These are phyloP conservation scores for Myotis daubentonii DNA, from an alignment of 2,797 vertebrate species.

Conservation along the genomic window DNA sequence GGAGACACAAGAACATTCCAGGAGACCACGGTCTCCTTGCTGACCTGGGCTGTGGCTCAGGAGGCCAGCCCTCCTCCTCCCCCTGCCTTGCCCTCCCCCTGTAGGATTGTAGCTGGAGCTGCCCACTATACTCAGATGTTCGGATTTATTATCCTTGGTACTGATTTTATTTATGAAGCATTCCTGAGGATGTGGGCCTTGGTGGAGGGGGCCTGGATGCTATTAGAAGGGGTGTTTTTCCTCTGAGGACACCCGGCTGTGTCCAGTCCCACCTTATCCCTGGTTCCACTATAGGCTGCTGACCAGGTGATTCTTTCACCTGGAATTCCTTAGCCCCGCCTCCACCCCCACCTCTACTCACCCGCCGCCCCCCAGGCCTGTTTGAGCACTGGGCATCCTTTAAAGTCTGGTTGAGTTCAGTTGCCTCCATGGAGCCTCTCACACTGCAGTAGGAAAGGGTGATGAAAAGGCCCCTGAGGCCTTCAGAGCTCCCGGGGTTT, in stretches of 20 bases:
- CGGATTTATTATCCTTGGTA: constrained; percentile 42
- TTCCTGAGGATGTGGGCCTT: not conserved
- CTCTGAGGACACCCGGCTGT: not conserved
- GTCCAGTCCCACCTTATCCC: not conserved
- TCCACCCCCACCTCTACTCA: not conserved
- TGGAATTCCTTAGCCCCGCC: not conserved
- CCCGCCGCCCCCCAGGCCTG: not conserved
- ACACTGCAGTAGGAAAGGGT: not conserved
- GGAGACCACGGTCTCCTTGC: not conserved
- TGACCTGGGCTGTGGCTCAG: not conserved
- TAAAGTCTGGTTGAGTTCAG: not conserved
- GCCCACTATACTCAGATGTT: constrained; percentile 20
- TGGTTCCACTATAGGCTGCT: not conserved
- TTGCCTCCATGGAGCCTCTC: not conserved
- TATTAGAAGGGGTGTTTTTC: not conserved
- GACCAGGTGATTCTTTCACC: not conserved
- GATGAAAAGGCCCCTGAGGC: not conserved
- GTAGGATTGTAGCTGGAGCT: constrained; percentile 52
- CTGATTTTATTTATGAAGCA: constrained; percentile 42
- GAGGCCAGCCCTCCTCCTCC: not conserved
- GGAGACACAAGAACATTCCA: constrained; percentile 74
- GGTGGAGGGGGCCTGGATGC: not conserved
- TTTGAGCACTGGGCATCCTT: not conserved
- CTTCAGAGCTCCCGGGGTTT: not conserved
- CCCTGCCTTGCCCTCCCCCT: not conserved